phyloP scores from a whole-genome alignment of 2,113 vertebrate genomes.

The Pseudorectes ferrugineus region DNA sequence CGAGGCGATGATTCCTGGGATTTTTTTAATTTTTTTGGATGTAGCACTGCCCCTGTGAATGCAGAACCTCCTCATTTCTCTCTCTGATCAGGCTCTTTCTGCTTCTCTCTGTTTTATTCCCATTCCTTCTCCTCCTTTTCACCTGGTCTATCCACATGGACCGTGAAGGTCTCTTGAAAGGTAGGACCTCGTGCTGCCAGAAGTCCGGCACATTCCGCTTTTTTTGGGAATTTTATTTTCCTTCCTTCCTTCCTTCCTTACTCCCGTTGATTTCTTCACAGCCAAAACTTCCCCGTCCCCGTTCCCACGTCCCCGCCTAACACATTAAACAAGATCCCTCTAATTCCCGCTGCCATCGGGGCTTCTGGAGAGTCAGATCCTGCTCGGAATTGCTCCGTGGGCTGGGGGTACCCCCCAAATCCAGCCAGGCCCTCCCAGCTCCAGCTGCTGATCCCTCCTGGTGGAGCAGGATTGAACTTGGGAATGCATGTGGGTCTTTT shows the following conservation, averaged over 20 bases:
- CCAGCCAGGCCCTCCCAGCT: background rate
- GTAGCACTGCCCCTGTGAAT: conserved; percentile 23
- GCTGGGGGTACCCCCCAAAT: background rate
- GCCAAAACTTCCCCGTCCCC: background rate
- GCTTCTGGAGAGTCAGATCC: background rate
- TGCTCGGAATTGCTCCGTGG: background rate
- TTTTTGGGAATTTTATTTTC: background rate
- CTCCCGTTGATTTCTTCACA: background rate
- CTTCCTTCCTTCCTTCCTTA: background rate
- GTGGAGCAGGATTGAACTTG: background rate
- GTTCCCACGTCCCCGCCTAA: background rate
- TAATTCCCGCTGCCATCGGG: background rate
- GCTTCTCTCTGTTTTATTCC: conserved; percentile 67
- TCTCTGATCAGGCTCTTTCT: conserved; percentile 63
- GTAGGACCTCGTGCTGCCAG: conserved; percentile 69
- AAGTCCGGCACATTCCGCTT: conserved; percentile 40
- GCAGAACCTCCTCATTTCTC: conserved; percentile 31
- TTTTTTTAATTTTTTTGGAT: background rate
- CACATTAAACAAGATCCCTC: background rate
- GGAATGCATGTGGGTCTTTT: background rate
- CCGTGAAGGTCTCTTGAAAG: conserved; percentile 84
- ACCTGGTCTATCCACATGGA: conserved; percentile 69
- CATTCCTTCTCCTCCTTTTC: conserved; percentile 69
- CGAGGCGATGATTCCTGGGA: background rate
- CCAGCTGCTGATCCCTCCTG: background rate